Evolutionary conservation across 2,113 vertebrate species (phyloP).

Genomic region (Orycteropus afer): DNA sequence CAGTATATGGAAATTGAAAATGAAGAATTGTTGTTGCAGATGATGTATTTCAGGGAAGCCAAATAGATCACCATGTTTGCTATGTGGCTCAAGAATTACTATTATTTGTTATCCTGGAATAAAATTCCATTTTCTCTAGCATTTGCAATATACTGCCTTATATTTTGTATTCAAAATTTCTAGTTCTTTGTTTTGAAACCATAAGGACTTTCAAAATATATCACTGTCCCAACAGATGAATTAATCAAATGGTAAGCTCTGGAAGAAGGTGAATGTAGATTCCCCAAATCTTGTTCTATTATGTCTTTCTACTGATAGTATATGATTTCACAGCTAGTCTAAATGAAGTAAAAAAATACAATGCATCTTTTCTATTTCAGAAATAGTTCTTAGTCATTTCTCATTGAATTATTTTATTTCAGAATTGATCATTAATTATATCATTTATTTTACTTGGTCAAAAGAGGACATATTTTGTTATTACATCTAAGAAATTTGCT

Average conservation of each 20-base stretch:
- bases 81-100: slow-evolving; percentile 41
- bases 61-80: not conserved
- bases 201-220: not conserved
- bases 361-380: not conserved
- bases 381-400: not conserved
- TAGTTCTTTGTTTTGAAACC: not conserved
- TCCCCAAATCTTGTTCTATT: not conserved
- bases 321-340: not conserved
- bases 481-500: not conserved
- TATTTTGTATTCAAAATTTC: not conserved
- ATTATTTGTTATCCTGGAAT: slow-evolving; percentile 38
- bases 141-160: slow-evolving; percentile 1
- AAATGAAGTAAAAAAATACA: not conserved
- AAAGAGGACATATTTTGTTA: not conserved
- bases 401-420: not conserved
- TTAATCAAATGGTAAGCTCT: not conserved
- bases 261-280: not conserved
- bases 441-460: not conserved
- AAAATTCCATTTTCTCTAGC: slow-evolving; percentile 28
- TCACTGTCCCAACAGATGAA: not conserved
- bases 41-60: slow-evolving; percentile 9
- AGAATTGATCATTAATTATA: not conserved
- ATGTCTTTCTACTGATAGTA: not conserved
- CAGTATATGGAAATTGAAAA: not conserved
- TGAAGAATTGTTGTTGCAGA: slow-evolving; percentile 19